These are phyloP conservation scores for Pimpla rufipes DNA, from an alignment of 2,888 invertebrate genomes.

Conservation along the genomic window DNA sequence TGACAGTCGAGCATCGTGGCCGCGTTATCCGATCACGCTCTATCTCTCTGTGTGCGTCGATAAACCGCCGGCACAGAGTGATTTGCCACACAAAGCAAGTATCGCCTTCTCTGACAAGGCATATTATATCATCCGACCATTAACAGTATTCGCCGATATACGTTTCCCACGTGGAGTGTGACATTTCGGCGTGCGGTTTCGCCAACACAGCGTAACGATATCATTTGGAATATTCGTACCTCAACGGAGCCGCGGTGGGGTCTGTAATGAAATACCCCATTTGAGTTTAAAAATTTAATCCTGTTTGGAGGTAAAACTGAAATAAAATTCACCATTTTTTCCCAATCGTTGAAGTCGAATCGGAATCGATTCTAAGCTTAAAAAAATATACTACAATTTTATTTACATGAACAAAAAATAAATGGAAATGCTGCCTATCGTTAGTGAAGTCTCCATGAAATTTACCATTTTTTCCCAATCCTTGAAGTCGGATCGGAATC, in stretches of 20 bases:
- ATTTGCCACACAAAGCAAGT: constrained; percentile 1
- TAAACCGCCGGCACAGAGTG: background rate
- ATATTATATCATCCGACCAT: background rate
- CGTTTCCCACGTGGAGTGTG: background rate
- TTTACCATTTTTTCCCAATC: no score
- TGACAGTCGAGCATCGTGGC: background rate
- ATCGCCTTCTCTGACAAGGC: background rate
- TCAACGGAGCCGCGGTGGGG: background rate
- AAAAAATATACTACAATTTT: no score
- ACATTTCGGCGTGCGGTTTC: background rate
- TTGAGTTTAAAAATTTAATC: no score
- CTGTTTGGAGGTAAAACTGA: no score
- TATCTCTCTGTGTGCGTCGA: background rate
- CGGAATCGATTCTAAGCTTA: no score
- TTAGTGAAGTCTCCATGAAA: no score
- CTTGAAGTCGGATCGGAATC: no score
- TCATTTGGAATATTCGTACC: background rate
- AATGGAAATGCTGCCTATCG: no score
- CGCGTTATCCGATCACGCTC: background rate
- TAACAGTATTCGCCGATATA: background rate
- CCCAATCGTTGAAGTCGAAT: no score
- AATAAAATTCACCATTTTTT: no score
- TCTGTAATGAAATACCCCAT: background rate
- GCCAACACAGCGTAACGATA: background rate
- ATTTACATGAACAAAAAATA: no score